phyloP scores from a whole-genome alignment of 2,888 invertebrate genomes.

The Agrochola macilenta region DNA sequence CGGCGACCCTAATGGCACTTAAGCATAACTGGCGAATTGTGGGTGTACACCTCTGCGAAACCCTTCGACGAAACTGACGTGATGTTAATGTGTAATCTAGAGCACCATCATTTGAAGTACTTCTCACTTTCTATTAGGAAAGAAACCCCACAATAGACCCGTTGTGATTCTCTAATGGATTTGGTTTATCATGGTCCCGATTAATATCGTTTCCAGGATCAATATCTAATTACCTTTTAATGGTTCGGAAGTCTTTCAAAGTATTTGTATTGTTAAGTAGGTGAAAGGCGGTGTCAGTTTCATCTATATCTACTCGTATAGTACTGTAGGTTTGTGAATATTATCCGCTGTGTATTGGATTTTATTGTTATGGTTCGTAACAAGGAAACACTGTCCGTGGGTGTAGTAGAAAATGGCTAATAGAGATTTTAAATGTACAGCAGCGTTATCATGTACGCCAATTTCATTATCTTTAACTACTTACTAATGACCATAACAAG shows the following conservation, averaged over 20 bases:
- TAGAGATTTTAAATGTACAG: not conserved
- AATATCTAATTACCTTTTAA: conserved; percentile 52
- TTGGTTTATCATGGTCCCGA: conserved; percentile 28
- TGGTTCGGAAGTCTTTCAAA: conserved; percentile 50
- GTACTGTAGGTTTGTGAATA: not conserved
- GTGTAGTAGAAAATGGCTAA: conserved; percentile 1
- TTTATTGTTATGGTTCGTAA: conserved; percentile 12
- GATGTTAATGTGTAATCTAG: not conserved
- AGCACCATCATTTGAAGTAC: conserved; percentile 17
- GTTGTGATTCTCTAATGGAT: conserved; percentile 36
- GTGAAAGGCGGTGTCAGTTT: conserved; percentile 35
- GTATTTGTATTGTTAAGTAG: conserved; percentile 36
- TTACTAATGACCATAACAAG: not conserved
- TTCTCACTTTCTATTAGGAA: conserved; percentile 2
- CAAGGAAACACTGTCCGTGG: not conserved
- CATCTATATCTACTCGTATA: conserved; percentile 2
- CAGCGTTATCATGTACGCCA: not conserved
- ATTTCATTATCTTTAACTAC: not conserved
- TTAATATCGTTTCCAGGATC: conserved; percentile 30
- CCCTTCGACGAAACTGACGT: not conserved
- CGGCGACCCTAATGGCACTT: not conserved
- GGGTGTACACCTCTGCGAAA: not conserved
- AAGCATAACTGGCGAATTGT: not conserved
- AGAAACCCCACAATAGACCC: conserved; percentile 6
- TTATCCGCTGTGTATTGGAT: not conserved